Base-by-base conservation (phyloP, 2,888 invertebrate species). In the Baccha elongata region DNA sequence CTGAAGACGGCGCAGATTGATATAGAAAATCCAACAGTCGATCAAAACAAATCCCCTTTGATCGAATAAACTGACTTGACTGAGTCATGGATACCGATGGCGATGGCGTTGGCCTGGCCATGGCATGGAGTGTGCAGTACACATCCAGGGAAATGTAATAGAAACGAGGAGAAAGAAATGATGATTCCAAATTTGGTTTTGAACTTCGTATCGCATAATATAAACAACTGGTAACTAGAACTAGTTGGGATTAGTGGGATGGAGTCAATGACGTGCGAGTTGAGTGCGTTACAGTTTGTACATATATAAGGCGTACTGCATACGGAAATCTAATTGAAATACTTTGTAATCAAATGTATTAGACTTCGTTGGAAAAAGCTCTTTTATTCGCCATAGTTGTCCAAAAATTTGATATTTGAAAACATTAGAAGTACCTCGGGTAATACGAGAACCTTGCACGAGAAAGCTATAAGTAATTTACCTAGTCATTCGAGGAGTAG, bases 11-110 rank as follows among this genome's bases (percentile, higher is more conserved):
- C 7, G 65, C 50, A 60, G 65, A 81, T 81, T 81, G 80, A 75
- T 81, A 75, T 81, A 75, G 75, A 71, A 81, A 75, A 81, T 71
- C 80, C 60, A 75, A 71, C 53, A 75, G 60, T 81, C 81, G 71
- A 81, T 76, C 81, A 76, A 75, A 75, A 76, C 67, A 81, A 75
- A 76, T 67, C 71, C 81, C 52, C 71, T 32, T 71, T 58, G 58
- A 81, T 81, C 67, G 76, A 42, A 55, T 60, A 23, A 58, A 60
- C 42, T 29, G 40, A 29, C 42, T 60, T 42, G 32, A 52, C 37
- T 65, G 76, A 81, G 60, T 75, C 81, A 81, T 67, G 75, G 65
- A 15, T 29, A 13, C 4, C 11, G 50, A 58, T 26, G 37, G 23
- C 40, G 23, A 40, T 58, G 26, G 23, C 23, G 40, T 23, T 26